Conservation (phyloP, 2,113 vertebrate genomes). For the Rousettus leschenaultii region DNA sequence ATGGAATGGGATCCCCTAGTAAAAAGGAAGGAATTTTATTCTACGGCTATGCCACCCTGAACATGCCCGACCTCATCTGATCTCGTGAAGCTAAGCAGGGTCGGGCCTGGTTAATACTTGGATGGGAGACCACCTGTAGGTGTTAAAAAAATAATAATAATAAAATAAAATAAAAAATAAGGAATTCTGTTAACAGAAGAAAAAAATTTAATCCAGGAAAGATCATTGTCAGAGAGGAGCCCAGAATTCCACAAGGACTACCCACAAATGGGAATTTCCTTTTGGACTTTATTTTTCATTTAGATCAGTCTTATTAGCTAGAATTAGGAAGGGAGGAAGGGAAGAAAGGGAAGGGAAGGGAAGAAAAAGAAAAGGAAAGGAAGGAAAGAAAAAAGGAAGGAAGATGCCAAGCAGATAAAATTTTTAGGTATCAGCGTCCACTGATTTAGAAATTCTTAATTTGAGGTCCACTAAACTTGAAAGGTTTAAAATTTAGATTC, state of each 20-base stretch:
- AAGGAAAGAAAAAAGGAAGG: background rate
- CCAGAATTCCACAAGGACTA: background rate
- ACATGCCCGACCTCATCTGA: no score
- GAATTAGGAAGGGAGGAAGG: background rate
- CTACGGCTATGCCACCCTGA: no score
- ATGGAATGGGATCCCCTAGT: no score
- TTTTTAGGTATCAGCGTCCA: background rate
- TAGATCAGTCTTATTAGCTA: background rate
- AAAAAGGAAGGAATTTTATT: background rate
- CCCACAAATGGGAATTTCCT: background rate
- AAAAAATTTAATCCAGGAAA: background rate
- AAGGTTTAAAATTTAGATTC: background rate
- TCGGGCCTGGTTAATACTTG: no score
- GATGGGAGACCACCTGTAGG: no score
- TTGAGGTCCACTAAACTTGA: background rate
- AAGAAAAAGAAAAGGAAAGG: no score
- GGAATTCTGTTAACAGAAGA: no score
- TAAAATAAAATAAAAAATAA: background rate
- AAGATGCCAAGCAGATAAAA: background rate
- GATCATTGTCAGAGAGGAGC: background rate
- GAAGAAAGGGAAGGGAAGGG: no score
- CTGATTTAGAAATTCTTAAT: slow-evolving; percentile 5
- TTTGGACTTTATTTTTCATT: background rate
- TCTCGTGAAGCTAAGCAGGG: no score
- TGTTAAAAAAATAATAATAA: no score